These are phyloP conservation scores for Mythimna pallens DNA, from an alignment of 2,888 invertebrate species.

Conservation along the genomic window DNA sequence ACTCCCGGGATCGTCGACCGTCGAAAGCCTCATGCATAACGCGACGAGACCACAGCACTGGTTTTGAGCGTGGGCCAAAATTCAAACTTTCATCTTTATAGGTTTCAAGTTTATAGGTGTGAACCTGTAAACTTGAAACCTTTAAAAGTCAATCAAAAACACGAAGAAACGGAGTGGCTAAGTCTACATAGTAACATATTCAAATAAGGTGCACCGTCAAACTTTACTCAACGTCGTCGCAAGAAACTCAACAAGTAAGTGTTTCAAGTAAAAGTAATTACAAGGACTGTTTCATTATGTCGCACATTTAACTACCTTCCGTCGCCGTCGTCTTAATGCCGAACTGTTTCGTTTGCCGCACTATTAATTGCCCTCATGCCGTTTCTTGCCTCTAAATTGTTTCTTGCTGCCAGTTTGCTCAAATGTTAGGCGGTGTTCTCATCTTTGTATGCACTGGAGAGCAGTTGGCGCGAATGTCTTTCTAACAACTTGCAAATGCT, in stretches of 20 bases:
- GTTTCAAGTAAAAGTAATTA: conserved; percentile 56
- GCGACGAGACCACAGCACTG: too few species aligned
- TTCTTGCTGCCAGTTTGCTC: conserved; percentile 36
- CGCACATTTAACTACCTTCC: conserved; percentile 46
- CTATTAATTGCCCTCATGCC: conserved; percentile 57
- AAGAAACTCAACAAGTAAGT: conserved; percentile 40
- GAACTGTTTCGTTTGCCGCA: conserved; percentile 56
- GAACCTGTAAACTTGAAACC: too few species aligned
- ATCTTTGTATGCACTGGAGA: conserved; percentile 17
- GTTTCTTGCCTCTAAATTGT: conserved; percentile 21
- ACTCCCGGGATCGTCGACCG: too few species aligned
- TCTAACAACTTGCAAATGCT: neutral
- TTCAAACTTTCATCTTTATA: too few species aligned
- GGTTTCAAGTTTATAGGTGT: too few species aligned
- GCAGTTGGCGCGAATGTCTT: conserved; percentile 6
- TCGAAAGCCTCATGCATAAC: too few species aligned
- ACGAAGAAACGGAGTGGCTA: too few species aligned
- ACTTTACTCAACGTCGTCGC: conserved; percentile 8
- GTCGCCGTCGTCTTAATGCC: conserved; percentile 39
- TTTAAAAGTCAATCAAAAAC: too few species aligned
- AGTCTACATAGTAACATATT: conserved; percentile 6
- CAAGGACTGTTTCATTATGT: conserved; percentile 50
- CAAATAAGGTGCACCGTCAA: conserved; percentile 25
- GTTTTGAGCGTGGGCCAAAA: too few species aligned
- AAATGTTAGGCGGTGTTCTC: conserved; percentile 15